These are phyloP conservation scores for Canis aureus DNA, from an alignment of 2,113 vertebrate genomes.

Conservation along the genomic window DNA sequence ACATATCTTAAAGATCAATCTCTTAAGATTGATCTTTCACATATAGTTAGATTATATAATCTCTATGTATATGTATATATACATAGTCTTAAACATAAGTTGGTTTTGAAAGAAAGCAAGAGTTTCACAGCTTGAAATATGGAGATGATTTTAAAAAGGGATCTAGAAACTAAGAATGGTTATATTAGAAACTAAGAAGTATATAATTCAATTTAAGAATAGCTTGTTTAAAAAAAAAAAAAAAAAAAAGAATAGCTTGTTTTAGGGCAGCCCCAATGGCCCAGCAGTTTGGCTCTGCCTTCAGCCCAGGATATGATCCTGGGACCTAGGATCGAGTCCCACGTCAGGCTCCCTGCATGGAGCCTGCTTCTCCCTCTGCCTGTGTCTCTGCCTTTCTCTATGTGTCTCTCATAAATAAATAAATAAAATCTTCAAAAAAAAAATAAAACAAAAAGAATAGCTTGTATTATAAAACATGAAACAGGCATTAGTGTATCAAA, in stretches of 20 bases:
- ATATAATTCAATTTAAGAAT: background rate
- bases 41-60: background rate
- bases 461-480: background rate
- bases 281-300: no score
- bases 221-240: background rate
- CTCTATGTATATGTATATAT: background rate
- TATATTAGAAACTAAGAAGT: background rate
- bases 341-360: no score
- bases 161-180: background rate
- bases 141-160: background rate
- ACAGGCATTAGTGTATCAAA: background rate
- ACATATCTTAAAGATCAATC: background rate
- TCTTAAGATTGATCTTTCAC: background rate
- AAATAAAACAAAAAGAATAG: background rate
- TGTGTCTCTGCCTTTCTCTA: no score
- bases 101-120: conserved; percentile 23
- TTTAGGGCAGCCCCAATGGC: no score
- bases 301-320: no score
- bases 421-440: no score
- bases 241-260: no score
- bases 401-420: no score
- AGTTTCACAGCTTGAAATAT: background rate
- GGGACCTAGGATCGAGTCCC: no score
- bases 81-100: background rate
- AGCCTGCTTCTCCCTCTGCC: no score